Evolutionary conservation across 2,113 vertebrate species (phyloP).

Genomic region (Clinocottus analis): DNA sequence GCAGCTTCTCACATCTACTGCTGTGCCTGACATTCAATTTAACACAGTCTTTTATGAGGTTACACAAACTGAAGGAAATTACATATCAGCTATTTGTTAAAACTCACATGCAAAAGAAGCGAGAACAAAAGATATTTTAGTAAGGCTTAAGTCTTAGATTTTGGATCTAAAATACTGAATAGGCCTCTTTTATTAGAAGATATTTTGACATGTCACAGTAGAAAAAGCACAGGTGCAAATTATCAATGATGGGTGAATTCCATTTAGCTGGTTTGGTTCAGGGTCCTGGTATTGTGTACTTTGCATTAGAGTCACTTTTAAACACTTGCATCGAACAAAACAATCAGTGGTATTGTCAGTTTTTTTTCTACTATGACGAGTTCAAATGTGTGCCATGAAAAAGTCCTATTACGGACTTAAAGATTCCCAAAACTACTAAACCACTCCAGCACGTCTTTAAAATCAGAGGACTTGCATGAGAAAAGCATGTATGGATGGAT

Average conservation of each 20-base stretch:
- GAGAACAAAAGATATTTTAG: not conserved
- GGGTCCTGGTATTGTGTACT: not conserved
- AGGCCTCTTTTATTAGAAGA: not conserved
- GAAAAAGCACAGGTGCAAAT: not conserved
- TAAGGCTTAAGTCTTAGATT: not conserved
- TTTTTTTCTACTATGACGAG: too few species aligned
- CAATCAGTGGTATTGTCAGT: not conserved
- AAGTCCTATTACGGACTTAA: not conserved
- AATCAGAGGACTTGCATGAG: not conserved
- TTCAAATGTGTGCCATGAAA: too few species aligned
- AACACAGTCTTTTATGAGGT: not conserved
- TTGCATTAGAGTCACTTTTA: not conserved
- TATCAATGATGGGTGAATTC: too few species aligned
- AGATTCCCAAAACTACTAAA: not conserved
- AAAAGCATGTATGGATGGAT: not conserved
- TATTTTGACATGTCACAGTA: not conserved
- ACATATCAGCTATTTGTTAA: not conserved
- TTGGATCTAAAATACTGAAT: not conserved
- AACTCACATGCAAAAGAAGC: not conserved
- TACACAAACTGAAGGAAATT: not conserved
- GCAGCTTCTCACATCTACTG: slow-evolving; percentile 15
- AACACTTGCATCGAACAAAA: not conserved
- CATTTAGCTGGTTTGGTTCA: not conserved
- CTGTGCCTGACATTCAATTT: not conserved
- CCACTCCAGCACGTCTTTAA: not conserved